phyloP scores from a whole-genome alignment of 2,888 invertebrate species.

The Acleris holmiana region DNA sequence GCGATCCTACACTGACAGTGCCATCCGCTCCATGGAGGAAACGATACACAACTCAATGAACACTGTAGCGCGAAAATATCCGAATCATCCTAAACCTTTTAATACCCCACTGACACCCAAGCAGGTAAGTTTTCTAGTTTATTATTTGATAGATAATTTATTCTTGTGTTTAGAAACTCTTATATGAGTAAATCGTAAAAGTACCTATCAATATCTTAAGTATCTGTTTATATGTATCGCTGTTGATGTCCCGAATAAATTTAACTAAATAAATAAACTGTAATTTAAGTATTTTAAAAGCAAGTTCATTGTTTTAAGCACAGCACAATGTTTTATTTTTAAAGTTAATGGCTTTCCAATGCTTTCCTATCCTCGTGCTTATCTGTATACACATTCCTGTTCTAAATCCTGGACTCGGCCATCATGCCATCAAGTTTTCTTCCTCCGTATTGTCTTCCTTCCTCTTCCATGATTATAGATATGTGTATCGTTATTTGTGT shows the following conservation, averaged over 20 bases:
- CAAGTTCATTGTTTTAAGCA: background rate
- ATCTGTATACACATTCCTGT: conserved; percentile 11
- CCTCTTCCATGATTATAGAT: too few relatives aligned
- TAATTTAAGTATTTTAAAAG: too few relatives aligned
- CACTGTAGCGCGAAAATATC: conserved; percentile 40
- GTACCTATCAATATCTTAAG: too few relatives aligned
- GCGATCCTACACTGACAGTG: conserved; percentile 50
- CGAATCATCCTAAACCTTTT: conserved; percentile 39
- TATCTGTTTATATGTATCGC: too few relatives aligned
- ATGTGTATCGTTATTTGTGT: too few relatives aligned
- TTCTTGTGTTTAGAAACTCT: too few relatives aligned
- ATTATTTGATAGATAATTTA: background rate
- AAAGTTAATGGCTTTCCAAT: conserved; percentile 16
- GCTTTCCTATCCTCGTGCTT: conserved; percentile 7
- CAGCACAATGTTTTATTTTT: background rate
- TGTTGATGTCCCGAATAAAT: too few relatives aligned
- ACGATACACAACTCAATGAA: conserved; percentile 56
- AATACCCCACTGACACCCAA: conserved; percentile 51
- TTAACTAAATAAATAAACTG: too few relatives aligned
- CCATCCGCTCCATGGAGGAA: conserved; percentile 55
- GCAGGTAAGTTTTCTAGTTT: conserved; percentile 57
- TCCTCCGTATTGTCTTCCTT: too few relatives aligned
- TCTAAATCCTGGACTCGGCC: too few relatives aligned
- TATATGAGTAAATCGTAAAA: too few relatives aligned
- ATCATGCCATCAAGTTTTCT: too few relatives aligned